Evolutionary conservation across 2,888 invertebrate genomes (phyloP), one percentile per base, ranked within the genome.

Genomic region (Sinhomidia bicolor): DNA sequence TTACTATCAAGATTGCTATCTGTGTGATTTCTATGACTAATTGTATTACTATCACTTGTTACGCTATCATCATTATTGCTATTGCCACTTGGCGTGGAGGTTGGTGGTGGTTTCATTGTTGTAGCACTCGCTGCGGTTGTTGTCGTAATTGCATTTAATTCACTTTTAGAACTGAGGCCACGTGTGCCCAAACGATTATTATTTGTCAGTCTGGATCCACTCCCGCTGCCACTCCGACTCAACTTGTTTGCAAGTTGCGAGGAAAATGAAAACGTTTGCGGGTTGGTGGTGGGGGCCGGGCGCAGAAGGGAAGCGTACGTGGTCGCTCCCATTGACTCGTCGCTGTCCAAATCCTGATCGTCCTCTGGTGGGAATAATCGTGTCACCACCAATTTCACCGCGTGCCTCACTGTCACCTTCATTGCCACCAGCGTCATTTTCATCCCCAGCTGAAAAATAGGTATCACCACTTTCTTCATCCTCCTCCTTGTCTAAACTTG

Each of bases 61-160:
- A 76, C 60, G 20, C 71, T 80, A 79, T 78, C 36, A 71, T 12
- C 32, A 41, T n/a, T 74, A n/a, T n/a, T 54, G 26, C 32, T 76
- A 76, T 47, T 76, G 7, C 26, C 76, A 36, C n/a, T n/a, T n/a
- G n/a, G n/a, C n/a, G n/a, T n/a, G n/a, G n/a, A n/a, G n/a, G 47
- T 17, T 76, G 54, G 2, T 9, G 51, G 57, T 23, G 62, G 44
- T 51, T 71, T 20, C 9, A 12, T 54, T 1, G 44, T 36, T 10
- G 23, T 60, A n/a, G n/a, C n/a, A n/a, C n/a, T n/a, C 23, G 85
- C 60, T 44, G 78, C 51, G 68, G 85, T 47, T 20, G 76, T 20
- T 7, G 41, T 14, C 29, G 84, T 41, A 60, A 85, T 90, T 82
- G 90, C 84, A 78, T 87, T 88, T 41, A 85, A 85, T 12, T 85